A percentile compares a stretch with the other conserved stretches of the same genome.
Evolutionary conservation across 2,113 vertebrate genomes (phyloP).

Genomic region (Syngnathoides biaculeatus): DNA sequence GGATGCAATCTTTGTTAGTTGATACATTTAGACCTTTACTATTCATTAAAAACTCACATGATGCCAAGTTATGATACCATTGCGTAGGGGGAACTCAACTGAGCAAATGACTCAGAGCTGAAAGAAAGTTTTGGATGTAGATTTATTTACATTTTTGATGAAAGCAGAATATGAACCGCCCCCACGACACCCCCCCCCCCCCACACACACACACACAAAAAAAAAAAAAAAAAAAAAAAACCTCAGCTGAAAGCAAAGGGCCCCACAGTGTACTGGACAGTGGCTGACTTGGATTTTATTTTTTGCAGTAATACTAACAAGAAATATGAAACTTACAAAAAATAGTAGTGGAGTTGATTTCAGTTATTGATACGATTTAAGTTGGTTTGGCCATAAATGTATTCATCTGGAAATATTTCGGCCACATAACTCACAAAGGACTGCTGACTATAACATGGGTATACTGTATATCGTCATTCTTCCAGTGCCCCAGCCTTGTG

Average conservation of each 20-base stretch:
- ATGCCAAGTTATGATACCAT: conserved; percentile 14
- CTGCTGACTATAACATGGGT: conserved; percentile 14
- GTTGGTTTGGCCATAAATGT: too few species aligned
- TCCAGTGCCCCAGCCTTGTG: conserved; percentile 27
- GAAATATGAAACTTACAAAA: neutral
- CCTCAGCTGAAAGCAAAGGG: conserved; percentile 1
- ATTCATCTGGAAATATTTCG: too few species aligned
- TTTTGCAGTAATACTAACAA: neutral
- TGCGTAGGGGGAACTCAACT: conserved; percentile 19
- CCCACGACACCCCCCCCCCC: too few species aligned
- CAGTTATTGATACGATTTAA: neutral
- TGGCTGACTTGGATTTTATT: neutral
- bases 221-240: conserved; percentile 2
- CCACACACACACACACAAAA: too few species aligned
- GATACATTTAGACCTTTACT: conserved; percentile 19
- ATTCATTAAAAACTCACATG: conserved; percentile 30
- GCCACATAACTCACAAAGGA: conserved; percentile 11
- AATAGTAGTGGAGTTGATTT: neutral
- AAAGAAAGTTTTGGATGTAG: conserved; percentile 3
- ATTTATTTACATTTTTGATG: neutral
- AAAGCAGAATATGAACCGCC: neutral
- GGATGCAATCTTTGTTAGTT: conserved; percentile 6
- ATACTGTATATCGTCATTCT: conserved; percentile 30
- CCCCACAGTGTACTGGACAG: neutral
- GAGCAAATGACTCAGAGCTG: conserved; percentile 6